Evolutionary conservation across 2,888 invertebrate genomes (phyloP), one percentile per base, ranked within the genome.

Genomic region (Herminia tarsipennalis): DNA sequence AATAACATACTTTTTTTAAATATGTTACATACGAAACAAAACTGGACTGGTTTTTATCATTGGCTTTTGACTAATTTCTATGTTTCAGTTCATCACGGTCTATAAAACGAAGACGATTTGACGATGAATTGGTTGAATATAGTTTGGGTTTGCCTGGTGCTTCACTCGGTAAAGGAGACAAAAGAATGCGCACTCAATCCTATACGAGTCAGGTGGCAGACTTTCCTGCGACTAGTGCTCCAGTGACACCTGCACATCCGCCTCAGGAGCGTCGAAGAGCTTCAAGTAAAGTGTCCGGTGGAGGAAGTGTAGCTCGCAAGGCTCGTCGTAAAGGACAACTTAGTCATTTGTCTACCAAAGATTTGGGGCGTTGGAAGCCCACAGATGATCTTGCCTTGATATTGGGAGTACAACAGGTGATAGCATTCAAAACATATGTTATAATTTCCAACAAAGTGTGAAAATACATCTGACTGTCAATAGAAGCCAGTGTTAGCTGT

Each of bases 111-210:
- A 95, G 97, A 70, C 96, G 98, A 67, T 99, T 99, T 86, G 99
- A 99, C 78, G 99, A 99, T 93, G 99, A 99, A 86, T 91, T 99
- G 45, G 98, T 99, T 0, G 98, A 99, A 70, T 97, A 97, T 62
- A 97, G 97, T 80, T 86, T 96, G 45, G 94, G 95, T 35, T 85
- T 94, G 66, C 94, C 94, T 0, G 94, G 92, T 1, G 87, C 91
- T 1, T 91, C 92, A 0, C 66, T 90, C 13, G 87, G 88, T 0
- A 92, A 92, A 70, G 83, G 84, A 21, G 91, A 82, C 27, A 91
- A 91, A 49, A 73, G 92, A 40, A 84, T 92, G 54, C 86, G 92
- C 2, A 91, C 92, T 1, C 89, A 88, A 32, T 92, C 92, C 0
- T 89, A 92, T 50, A 88, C 92, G 0, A 92, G 93, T 41, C 92